phyloP scores from a whole-genome alignment of 1,140 invertebrate species.

The Drosophila sturtevanti region DNA sequence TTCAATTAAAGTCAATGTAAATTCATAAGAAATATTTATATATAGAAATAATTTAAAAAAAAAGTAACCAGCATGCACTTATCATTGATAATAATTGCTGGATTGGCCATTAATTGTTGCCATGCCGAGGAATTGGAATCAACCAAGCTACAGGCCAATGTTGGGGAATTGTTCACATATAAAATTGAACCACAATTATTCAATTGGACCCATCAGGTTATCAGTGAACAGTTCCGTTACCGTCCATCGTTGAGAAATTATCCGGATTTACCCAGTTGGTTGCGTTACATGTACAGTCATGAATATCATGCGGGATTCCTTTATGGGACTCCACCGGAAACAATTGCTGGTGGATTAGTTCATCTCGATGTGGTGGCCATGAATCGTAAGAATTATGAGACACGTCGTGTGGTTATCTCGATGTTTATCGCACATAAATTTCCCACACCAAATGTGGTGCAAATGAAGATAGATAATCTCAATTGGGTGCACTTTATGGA shows the following conservation, averaged over 20 bases:
- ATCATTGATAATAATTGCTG: constrained; percentile 22
- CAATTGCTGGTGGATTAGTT: constrained; percentile 84
- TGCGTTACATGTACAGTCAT: constrained; percentile 90
- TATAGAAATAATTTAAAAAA: background rate
- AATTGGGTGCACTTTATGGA: constrained; percentile 85
- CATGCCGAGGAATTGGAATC: background rate
- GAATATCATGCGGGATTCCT: constrained; percentile 89
- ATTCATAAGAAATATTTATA: background rate
- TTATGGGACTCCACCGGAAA: constrained; percentile 90
- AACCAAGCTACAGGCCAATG: constrained; percentile 82
- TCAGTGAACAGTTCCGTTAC: constrained; percentile 80
- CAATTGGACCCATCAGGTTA: constrained; percentile 87
- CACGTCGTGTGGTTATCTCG: constrained; percentile 86
- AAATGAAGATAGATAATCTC: constrained; percentile 94
- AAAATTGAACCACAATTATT: constrained; percentile 86
- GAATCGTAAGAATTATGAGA: constrained; percentile 91
- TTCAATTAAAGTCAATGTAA: constrained; percentile 4
- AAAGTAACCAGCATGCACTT: constrained; percentile 37
- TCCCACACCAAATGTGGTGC: constrained; percentile 89
- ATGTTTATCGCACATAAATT: constrained; percentile 87
- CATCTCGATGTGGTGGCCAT: constrained; percentile 90
- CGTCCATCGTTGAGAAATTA: constrained; percentile 67
- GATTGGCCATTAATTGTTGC: constrained; percentile 14
- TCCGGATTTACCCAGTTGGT: constrained; percentile 93
- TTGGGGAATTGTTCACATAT: constrained; percentile 87